A percentile compares a stretch with the other conserved stretches of the same genome.
Evolutionary conservation across 2,888 invertebrate genomes (phyloP).

Genomic region (Onthophagus sagittarius): DNA sequence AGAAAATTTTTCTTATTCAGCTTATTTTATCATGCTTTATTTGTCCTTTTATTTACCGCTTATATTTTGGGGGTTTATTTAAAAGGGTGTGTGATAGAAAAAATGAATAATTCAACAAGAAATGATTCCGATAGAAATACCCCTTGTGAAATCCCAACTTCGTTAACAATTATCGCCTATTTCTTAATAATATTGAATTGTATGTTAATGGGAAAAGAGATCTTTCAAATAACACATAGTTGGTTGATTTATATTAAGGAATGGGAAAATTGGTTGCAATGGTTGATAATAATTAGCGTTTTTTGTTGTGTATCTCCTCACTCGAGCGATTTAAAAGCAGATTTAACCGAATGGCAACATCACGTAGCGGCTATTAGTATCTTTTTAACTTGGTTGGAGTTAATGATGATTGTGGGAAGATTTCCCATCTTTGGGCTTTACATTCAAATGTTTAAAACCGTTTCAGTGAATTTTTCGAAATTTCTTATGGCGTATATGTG

Average conservation of each 20-base stretch:
- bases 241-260: slow-evolving; percentile 69
- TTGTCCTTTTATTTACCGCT: slow-evolving; percentile 69
- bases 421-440: slow-evolving; percentile 84
- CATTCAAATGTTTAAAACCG: slow-evolving; percentile 84
- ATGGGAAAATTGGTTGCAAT: slow-evolving; percentile 84
- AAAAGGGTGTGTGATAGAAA: slow-evolving; percentile 45
- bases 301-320: slow-evolving; percentile 60
- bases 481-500: slow-evolving; percentile 79
- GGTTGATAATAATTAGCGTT: slow-evolving; percentile 70
- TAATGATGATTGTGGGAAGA: slow-evolving; percentile 81
- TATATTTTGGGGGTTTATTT: slow-evolving; percentile 65
- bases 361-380: slow-evolving; percentile 77
- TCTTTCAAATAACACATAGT: slow-evolving; percentile 73
- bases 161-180: slow-evolving; percentile 50
- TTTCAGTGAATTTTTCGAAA: slow-evolving; percentile 77
- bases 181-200: slow-evolving; percentile 62
- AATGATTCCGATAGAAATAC: neutral
- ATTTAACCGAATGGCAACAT: slow-evolving; percentile 64
- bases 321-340: slow-evolving; percentile 33
- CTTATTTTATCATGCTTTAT: slow-evolving; percentile 71
- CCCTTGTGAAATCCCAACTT: slow-evolving; percentile 35
- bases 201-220: slow-evolving; percentile 66
- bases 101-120: neutral
- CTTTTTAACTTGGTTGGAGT: slow-evolving; percentile 76
- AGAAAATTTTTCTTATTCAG: slow-evolving; percentile 78